Percentiles rank a stretch among this genome's conserved stretches.
Evolutionary conservation across 2,888 invertebrate genomes (phyloP).

Genomic region (Sabatieria punctata): DNA sequence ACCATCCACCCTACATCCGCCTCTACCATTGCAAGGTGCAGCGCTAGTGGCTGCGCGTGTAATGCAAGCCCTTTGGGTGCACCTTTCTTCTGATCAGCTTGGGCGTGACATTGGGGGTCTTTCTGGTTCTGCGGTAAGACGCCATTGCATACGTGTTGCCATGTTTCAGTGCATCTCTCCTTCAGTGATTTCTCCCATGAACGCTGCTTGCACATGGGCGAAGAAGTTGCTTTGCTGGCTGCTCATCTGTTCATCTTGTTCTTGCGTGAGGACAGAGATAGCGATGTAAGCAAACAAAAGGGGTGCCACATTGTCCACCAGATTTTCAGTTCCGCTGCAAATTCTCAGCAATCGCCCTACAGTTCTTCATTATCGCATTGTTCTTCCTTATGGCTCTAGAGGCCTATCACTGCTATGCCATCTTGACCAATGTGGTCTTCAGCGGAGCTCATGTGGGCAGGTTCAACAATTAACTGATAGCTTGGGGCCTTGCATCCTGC

Average conservation of each 20-base stretch:
- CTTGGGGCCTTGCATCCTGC: not conserved
- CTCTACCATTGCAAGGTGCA: no score
- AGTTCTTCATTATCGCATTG: not conserved
- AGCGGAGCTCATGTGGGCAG: not conserved
- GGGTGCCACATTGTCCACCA: not conserved
- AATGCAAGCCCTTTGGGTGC: not conserved
- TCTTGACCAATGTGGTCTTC: not conserved
- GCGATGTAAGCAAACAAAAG: not conserved
- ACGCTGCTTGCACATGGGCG: not conserved
- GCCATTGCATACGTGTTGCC: not conserved
- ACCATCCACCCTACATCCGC: no score
- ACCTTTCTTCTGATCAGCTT: not conserved
- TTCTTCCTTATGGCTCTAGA: not conserved
- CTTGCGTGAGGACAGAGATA: not conserved
- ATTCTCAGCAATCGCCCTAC: not conserved
- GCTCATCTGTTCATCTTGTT: not conserved
- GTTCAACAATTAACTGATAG: not conserved
- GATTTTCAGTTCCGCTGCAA: not conserved
- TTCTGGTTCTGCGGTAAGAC: not conserved
- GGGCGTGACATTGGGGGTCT: not conserved
- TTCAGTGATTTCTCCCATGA: not conserved
- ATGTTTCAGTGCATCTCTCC: not conserved
- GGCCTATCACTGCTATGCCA: not conserved
- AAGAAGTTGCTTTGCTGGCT: not conserved
- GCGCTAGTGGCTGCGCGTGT: no score